Conservation (phyloP, 2,888 invertebrate genomes). For the Troides oblongomaculatus region DNA sequence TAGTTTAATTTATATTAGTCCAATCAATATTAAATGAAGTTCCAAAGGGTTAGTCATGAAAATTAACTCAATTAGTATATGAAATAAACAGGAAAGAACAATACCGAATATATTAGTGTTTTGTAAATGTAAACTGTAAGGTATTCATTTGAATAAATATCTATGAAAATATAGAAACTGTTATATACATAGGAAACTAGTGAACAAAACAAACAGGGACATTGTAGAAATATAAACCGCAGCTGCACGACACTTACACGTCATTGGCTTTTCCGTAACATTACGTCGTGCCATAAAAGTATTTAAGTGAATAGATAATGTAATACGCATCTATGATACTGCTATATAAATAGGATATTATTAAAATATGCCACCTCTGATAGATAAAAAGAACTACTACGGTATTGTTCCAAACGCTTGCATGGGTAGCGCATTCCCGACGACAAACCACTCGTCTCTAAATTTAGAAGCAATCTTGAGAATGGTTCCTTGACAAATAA, state of each 20-base stretch:
- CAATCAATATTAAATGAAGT: neutral
- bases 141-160: neutral
- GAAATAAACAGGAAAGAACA: neutral
- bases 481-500: slow-evolving; percentile 74
- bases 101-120: neutral
- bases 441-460: slow-evolving; percentile 66
- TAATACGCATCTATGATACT: slow-evolving; percentile 34
- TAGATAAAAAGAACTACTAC: slow-evolving; percentile 40
- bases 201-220: slow-evolving; percentile 54
- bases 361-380: slow-evolving; percentile 43
- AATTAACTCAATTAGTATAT: neutral
- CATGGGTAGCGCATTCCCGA: slow-evolving; percentile 45
- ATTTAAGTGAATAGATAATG: slow-evolving; percentile 65
- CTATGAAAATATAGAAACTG: neutral
- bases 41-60: neutral
- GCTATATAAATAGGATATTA: slow-evolving; percentile 1
- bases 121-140: neutral
- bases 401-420: slow-evolving; percentile 57
- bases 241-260: slow-evolving; percentile 69
- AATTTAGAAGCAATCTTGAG: slow-evolving; percentile 74
- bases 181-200: slow-evolving; percentile 36
- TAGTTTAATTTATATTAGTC: neutral
- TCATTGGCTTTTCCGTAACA: slow-evolving; percentile 77
- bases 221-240: slow-evolving; percentile 58
- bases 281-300: slow-evolving; percentile 70